Conservation (phyloP, 2,888 invertebrate species). For the Hyposoter didymator region DNA sequence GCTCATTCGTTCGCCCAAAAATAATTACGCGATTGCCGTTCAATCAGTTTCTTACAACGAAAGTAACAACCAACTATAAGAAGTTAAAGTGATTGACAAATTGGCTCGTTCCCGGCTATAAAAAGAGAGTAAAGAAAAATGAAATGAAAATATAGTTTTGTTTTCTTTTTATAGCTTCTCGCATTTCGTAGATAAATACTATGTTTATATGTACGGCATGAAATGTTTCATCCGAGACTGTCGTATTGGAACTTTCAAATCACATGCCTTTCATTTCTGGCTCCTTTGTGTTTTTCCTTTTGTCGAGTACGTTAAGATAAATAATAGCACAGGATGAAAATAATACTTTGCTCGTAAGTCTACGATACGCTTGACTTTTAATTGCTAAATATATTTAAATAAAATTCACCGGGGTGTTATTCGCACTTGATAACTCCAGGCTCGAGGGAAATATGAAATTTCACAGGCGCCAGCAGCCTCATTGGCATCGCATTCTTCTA, state of each 20-base stretch:
- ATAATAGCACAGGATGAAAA: slow-evolving; percentile 73
- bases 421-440: slow-evolving; percentile 46
- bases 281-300: slow-evolving; percentile 31
- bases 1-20: slow-evolving; percentile 28
- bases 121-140: slow-evolving; percentile 53
- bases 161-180: slow-evolving; percentile 23
- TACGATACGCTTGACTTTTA: slow-evolving; percentile 66
- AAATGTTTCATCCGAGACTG: slow-evolving; percentile 71
- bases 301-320: slow-evolving; percentile 66
- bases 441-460: slow-evolving; percentile 58
- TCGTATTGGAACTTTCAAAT: slow-evolving; percentile 59
- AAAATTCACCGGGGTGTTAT: slow-evolving; percentile 55
- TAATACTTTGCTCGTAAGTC: slow-evolving; percentile 75
- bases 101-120: slow-evolving; percentile 69
- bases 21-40: slow-evolving; percentile 71
- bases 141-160: slow-evolving; percentile 43
- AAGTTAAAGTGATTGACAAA: slow-evolving; percentile 78
- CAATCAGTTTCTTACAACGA: slow-evolving; percentile 78
- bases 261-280: slow-evolving; percentile 44
- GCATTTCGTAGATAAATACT: slow-evolving; percentile 39
- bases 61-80: slow-evolving; percentile 75
- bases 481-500: slow-evolving; percentile 50
- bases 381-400: slow-evolving; percentile 69
- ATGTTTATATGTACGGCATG: slow-evolving; percentile 56
- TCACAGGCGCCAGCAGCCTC: slow-evolving; percentile 52